Conservation (phyloP, 2,888 invertebrate species). For the Graphium colonna region DNA sequence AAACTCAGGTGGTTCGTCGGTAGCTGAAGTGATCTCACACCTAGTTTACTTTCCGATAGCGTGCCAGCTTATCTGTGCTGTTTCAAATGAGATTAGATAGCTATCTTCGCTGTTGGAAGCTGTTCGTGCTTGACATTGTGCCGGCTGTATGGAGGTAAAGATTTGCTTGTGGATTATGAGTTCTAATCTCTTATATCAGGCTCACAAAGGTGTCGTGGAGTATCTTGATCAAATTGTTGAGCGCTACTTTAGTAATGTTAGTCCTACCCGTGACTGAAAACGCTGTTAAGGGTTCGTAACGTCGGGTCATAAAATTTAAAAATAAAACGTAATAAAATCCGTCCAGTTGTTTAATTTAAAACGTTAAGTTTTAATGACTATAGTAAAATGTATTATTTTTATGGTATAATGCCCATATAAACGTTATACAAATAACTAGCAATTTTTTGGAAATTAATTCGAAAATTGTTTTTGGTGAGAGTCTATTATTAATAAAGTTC, state of each 20-base stretch:
- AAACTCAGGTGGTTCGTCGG: neutral
- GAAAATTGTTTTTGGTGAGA: neutral
- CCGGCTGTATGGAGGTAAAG: slow-evolving; percentile 7
- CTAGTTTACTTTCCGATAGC: slow-evolving; percentile 8
- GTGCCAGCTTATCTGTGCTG: slow-evolving; percentile 13
- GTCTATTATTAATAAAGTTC: too few relatives aligned
- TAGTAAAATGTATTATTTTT: too few relatives aligned
- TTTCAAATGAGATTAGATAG: slow-evolving; percentile 14
- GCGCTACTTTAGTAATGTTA: too few relatives aligned
- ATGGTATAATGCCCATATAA: too few relatives aligned
- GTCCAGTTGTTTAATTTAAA: too few relatives aligned
- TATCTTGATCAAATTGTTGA: neutral
- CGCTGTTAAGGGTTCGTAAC: too few relatives aligned
- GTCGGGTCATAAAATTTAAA: too few relatives aligned
- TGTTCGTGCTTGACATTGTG: neutral
- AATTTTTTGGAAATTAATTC: too few relatives aligned
- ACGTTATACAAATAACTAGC: too few relatives aligned
- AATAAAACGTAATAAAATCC: too few relatives aligned
- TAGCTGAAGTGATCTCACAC: slow-evolving; percentile 8
- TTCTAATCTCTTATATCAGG: neutral
- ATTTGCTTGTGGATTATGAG: neutral
- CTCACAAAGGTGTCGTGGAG: neutral
- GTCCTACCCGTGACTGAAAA: too few relatives aligned
- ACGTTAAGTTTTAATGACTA: too few relatives aligned
- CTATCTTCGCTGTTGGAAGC: slow-evolving; percentile 1